phyloP scores from a whole-genome alignment of 2,113 vertebrate species.

The Burhinus bistriatus region DNA sequence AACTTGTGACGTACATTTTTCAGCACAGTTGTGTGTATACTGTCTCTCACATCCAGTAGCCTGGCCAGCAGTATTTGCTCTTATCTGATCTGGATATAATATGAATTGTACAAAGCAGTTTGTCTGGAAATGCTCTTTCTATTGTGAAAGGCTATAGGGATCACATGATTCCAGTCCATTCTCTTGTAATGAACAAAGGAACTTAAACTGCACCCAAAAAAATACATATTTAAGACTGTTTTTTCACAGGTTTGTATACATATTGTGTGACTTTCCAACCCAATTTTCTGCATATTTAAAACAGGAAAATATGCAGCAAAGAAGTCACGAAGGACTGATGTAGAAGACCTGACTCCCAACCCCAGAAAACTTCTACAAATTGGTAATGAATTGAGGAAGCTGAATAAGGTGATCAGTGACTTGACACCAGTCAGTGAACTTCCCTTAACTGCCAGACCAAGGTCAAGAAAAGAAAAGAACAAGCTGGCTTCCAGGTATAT shows the following conservation, averaged over 20 bases:
- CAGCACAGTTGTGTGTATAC: neutral
- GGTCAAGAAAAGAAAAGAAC: constrained; percentile 98
- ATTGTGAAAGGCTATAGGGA: neutral
- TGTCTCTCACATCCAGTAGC: neutral
- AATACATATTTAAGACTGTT: neutral
- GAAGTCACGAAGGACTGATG: constrained; percentile 96
- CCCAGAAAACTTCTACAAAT: constrained; percentile 96
- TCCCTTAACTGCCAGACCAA: constrained; percentile 90
- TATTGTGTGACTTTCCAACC: neutral
- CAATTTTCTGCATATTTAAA: neutral
- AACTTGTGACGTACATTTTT: neutral
- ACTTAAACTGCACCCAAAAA: neutral
- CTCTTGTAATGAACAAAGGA: neutral
- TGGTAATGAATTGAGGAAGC: constrained; percentile 91
- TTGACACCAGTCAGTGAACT: constrained; percentile 96
- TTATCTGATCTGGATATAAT: constrained; percentile 29
- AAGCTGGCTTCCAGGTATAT: constrained; percentile 94
- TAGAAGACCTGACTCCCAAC: constrained; percentile 97
- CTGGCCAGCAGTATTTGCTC: constrained; percentile 2
- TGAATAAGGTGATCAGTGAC: constrained; percentile 98
- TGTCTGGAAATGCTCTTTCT: constrained; percentile 23
- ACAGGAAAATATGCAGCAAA: constrained; percentile 94
- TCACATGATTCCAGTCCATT: constrained; percentile 15
- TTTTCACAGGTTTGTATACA: neutral
- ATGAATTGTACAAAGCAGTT: constrained; percentile 1